Evolutionary conservation across 2,797 vertebrate species (phyloP), one percentile per base, ranked within the genome.

Genomic region (Pogonophryne albipinna): DNA sequence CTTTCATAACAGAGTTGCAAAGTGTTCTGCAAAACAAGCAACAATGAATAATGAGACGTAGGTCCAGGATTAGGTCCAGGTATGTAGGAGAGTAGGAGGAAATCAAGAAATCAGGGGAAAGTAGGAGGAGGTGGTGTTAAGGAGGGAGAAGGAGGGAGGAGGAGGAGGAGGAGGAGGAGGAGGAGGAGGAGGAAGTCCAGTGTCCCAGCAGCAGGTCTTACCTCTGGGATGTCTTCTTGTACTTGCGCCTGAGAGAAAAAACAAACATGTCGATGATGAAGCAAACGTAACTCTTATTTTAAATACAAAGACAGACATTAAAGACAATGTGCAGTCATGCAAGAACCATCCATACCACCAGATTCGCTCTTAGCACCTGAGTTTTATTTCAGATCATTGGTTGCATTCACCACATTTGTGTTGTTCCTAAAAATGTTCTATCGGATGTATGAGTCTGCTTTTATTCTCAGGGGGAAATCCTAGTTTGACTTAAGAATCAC

Each of bases 191-290:
- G 71, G 73, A 67, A 58, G 74, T 89, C 89, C 87, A 70, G 52
- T 44, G 76, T 85, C 86, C 84, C 80, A 67, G 77, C 74, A 85
- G 75, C 60, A 74, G 68, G 49, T 91, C 97, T 98, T 98, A 99
- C 98, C 98, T 99, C 95, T 99, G 98, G 77, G 98, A 99, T 3
- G 97, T 99, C 96, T 99, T 99, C 97, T 99, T 99, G 87, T 99
- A 99, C 94, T 99, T 99, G 94, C 97, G 97, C 96, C 97, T 99
- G 90, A 20, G 87, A 85, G 78, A 91, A 44, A 89, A 79, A 90
- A 86, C 71, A 92, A 87, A 93, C 71, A 91, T 50, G 66, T 66
- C 60, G 55, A 73, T 2, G 72, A 68, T 90, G 71, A 89, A 78
- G 67, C 17, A 66, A 1, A 66, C 38, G 47, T 70, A 27, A 23